Evolutionary conservation across 1,140 invertebrate genomes (phyloP).

Genomic region (Drosophila busckii): DNA sequence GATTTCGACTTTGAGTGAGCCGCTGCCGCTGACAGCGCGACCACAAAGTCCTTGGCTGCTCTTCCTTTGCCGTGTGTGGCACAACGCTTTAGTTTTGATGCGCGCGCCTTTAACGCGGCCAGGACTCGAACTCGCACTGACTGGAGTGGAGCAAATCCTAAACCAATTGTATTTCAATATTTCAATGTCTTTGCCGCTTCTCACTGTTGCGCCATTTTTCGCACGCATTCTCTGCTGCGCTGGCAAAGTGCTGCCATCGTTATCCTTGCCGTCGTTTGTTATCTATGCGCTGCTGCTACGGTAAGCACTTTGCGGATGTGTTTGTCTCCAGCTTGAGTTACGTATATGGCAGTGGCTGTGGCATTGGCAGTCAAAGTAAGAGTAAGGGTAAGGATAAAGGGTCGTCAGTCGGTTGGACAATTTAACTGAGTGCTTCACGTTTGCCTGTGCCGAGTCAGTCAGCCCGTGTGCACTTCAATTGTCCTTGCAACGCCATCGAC

Average conservation of each 20-base stretch:
- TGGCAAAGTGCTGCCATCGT: slow-evolving; percentile 35
- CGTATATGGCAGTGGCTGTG: neutral
- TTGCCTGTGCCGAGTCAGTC: neutral
- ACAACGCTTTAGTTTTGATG: neutral
- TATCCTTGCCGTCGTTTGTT: slow-evolving; percentile 70
- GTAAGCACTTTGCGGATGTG: slow-evolving; percentile 50
- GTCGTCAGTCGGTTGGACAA: slow-evolving; percentile 47
- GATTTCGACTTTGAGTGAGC: slow-evolving; percentile 45
- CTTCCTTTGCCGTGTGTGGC: neutral
- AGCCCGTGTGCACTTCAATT: slow-evolving; percentile 39
- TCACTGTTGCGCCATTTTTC: slow-evolving; percentile 60
- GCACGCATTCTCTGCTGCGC: slow-evolving; percentile 38
- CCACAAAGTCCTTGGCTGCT: slow-evolving; percentile 53
- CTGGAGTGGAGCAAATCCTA: slow-evolving; percentile 27
- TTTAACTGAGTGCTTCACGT: slow-evolving; percentile 57
- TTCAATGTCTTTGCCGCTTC: slow-evolving; percentile 55
- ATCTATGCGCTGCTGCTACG: slow-evolving; percentile 58
- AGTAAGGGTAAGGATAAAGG: no score
- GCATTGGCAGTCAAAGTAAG: no score
- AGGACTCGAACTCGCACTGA: no score
- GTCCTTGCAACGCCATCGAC: slow-evolving; percentile 48
- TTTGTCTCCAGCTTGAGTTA: slow-evolving; percentile 8
- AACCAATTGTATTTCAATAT: slow-evolving; percentile 72
- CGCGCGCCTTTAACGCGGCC: neutral
- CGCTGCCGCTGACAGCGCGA: slow-evolving; percentile 52